Percentiles rank a stretch among this genome's conserved stretches.
Evolutionary conservation across 2,888 invertebrate species (phyloP).

Genomic region (Linhomoeus sp.): DNA sequence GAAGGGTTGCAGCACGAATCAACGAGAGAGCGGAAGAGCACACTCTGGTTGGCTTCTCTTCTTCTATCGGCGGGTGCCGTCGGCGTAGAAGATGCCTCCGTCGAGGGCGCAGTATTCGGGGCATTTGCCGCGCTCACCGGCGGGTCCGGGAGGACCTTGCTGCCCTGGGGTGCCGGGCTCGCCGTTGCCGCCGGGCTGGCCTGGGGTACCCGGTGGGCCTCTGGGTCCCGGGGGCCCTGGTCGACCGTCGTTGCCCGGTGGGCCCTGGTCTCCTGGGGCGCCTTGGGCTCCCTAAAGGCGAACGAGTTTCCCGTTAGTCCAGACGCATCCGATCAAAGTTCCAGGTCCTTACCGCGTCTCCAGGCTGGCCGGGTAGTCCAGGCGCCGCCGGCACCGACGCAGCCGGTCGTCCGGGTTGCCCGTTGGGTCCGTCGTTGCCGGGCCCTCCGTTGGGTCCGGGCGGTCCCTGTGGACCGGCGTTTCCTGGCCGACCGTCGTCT

Average conservation of each 20-base stretch:
- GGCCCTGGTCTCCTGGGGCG: conserved; percentile 19
- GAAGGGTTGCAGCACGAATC: too few species aligned
- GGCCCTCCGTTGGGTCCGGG: conserved; percentile 1
- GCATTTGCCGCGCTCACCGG: too few species aligned
- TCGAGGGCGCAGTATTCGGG: too few species aligned
- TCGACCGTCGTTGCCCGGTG: neutral
- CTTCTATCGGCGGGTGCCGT: too few species aligned
- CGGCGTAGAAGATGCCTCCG: too few species aligned
- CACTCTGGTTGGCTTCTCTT: too few species aligned
- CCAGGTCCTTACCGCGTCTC: too few species aligned
- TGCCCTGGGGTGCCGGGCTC: conserved; percentile 1
- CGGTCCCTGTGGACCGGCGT: neutral
- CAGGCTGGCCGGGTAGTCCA: conserved; percentile 23
- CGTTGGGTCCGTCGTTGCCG: conserved; percentile 9
- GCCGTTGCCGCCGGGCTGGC: conserved; percentile 5
- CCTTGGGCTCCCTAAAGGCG: conserved; percentile 20
- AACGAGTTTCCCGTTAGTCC: too few species aligned
- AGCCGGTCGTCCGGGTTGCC: conserved; percentile 25
- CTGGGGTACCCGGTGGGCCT: conserved; percentile 21
- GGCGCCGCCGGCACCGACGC: conserved; percentile 23
- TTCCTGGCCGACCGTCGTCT: conserved; percentile 14
- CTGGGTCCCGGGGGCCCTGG: conserved; percentile 12
- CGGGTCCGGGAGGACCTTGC: too few species aligned
- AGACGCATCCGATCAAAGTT: too few species aligned
- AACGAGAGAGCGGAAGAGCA: too few species aligned